phyloP scores from a whole-genome alignment of 2,888 invertebrate genomes.

The Oscheius sp. region DNA sequence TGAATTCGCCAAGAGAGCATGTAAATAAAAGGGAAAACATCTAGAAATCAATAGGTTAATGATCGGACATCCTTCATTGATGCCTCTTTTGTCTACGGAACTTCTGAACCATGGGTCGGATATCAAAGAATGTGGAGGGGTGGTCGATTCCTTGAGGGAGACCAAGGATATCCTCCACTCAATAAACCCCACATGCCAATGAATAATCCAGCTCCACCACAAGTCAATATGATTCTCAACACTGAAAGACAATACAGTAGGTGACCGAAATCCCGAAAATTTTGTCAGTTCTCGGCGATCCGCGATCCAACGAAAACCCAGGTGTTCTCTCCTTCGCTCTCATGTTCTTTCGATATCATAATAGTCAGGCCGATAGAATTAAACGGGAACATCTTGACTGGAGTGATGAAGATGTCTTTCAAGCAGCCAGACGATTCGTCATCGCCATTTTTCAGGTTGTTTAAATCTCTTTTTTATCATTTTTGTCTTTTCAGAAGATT shows the following conservation, averaged over 20 bases:
- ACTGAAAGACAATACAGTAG: constrained; percentile 89
- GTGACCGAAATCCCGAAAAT: too few species aligned
- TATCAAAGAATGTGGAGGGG: constrained; percentile 92
- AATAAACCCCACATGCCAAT: constrained; percentile 92
- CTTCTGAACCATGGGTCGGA: constrained; percentile 95
- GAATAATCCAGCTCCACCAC: constrained; percentile 91
- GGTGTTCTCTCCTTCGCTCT: constrained; percentile 91
- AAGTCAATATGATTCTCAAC: constrained; percentile 87
- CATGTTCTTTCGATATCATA: constrained; percentile 93
- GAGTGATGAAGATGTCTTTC: constrained; percentile 32
- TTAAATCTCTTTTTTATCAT: background rate
- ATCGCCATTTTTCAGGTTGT: constrained; percentile 80
- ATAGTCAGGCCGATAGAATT: constrained; percentile 82
- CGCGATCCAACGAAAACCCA: constrained; percentile 95
- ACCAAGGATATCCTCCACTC: constrained; percentile 72
- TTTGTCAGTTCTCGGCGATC: constrained; percentile 88
- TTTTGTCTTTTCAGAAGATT: constrained; percentile 80
- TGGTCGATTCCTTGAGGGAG: constrained; percentile 80
- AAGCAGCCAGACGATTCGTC: constrained; percentile 86
- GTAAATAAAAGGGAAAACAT: constrained; percentile 70
- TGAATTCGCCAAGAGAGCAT: constrained; percentile 95
- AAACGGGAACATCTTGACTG: constrained; percentile 79
- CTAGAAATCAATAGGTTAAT: constrained; percentile 85
- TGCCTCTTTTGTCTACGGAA: constrained; percentile 96
- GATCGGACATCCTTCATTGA: constrained; percentile 98